These are phyloP conservation scores for Parambassis ranga DNA, from an alignment of 2,797 vertebrate species.

Conservation along the genomic window DNA sequence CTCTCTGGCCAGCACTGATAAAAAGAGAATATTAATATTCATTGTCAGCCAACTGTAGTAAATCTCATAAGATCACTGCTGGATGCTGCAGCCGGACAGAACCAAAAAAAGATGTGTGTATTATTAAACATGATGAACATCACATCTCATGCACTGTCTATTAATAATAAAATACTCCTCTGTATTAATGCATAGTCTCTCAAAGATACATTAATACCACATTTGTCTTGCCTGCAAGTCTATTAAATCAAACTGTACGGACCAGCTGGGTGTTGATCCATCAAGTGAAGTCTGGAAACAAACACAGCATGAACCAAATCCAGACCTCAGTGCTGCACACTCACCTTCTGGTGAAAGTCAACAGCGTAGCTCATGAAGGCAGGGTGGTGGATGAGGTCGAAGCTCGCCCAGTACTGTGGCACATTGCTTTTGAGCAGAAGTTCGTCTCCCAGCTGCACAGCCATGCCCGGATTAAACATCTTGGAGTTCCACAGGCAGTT, in stretches of 20 bases:
- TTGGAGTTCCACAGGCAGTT: constrained; percentile 90
- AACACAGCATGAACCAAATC: background rate
- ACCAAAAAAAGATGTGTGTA: constrained; percentile 66
- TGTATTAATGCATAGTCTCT: constrained; percentile 74
- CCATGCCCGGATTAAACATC: constrained; percentile 78
- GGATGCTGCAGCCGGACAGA: constrained; percentile 27
- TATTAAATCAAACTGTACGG: constrained; percentile 50
- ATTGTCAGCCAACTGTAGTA: constrained; percentile 41
- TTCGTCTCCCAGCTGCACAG: constrained; percentile 72
- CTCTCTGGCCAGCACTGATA: constrained; percentile 81
- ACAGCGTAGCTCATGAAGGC: constrained; percentile 85
- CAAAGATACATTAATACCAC: constrained; percentile 71
- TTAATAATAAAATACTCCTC: constrained; percentile 76
- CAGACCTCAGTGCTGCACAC: background rate
- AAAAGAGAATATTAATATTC: constrained; percentile 70
- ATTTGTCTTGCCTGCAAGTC: constrained; percentile 56
- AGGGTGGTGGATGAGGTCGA: constrained; percentile 89
- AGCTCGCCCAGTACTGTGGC: constrained; percentile 71
- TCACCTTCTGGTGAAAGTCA: constrained; percentile 86
- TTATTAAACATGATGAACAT: constrained; percentile 76
- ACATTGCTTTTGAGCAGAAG: constrained; percentile 78
- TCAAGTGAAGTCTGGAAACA: constrained; percentile 9
- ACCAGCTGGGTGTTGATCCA: background rate
- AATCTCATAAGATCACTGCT: constrained; percentile 52
- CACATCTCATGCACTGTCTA: constrained; percentile 50